Evolutionary conservation across 2,888 invertebrate species (phyloP).

Genomic region (Cinara cedri): DNA sequence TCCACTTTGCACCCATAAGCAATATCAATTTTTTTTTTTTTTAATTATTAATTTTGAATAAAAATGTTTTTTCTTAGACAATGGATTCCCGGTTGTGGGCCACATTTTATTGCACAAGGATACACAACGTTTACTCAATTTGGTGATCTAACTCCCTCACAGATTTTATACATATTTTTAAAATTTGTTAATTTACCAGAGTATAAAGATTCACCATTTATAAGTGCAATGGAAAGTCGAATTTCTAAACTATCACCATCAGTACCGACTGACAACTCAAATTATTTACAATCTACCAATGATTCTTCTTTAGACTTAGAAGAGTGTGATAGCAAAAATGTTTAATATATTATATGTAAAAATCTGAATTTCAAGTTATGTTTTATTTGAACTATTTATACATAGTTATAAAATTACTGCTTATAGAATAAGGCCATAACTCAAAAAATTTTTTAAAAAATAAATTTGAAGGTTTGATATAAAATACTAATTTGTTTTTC

Average conservation of each 20-base stretch:
- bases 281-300: conserved; percentile 2
- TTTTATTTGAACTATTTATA: no score
- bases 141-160: conserved; percentile 47
- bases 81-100: conserved; percentile 54
- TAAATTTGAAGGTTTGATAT: no score
- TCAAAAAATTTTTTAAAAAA: no score
- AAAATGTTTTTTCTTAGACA: conserved; percentile 26
- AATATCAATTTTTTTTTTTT: no score
- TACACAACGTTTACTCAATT: conserved; percentile 49
- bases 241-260: conserved; percentile 35
- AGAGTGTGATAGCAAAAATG: conserved; percentile 1
- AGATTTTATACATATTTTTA: conserved; percentile 36
- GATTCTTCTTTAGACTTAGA: conserved; percentile 1
- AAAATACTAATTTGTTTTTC: no score
- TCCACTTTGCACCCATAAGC: no score
- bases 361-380: conserved; percentile 7
- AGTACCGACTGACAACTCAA: not conserved
- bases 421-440: no score
- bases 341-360: conserved; percentile 20
- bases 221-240: conserved; percentile 46
- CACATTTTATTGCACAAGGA: conserved; percentile 48
- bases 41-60: no score
- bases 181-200: conserved; percentile 42
- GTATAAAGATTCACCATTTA: conserved; percentile 48
- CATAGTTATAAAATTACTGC: no score